A percentile compares a stretch with the other conserved stretches of the same genome.
These are phyloP conservation scores for Cephalotes varians DNA, from an alignment of 2,888 invertebrate genomes.

Conservation along the genomic window DNA sequence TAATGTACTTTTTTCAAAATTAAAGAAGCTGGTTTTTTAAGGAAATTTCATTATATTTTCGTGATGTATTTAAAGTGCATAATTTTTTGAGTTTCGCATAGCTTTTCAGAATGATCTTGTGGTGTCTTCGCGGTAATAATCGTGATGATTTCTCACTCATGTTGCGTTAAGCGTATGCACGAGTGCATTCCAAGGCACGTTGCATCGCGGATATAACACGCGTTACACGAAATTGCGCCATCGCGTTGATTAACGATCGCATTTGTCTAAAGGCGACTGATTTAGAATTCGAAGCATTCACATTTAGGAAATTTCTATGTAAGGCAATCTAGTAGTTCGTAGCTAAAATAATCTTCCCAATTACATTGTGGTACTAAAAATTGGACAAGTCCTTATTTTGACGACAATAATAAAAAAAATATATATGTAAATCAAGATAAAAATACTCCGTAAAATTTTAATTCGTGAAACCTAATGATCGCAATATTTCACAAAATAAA, in stretches of 20 bases:
- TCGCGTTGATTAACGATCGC: not conserved
- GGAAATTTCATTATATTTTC: not conserved
- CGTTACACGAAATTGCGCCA: slow-evolving; percentile 20
- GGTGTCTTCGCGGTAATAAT: not conserved
- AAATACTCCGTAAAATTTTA: not conserved
- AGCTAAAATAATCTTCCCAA: not conserved
- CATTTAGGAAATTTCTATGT: not conserved
- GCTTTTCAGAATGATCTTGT: not conserved
- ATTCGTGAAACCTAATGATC: not conserved
- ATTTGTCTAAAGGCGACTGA: not conserved
- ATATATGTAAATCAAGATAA: not conserved
- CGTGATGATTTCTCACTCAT: not conserved
- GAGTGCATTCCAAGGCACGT: not conserved
- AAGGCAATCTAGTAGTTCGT: not conserved
- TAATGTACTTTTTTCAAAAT: not conserved
- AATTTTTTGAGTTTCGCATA: not conserved
- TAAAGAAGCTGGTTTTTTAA: not conserved
- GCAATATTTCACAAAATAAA: not conserved
- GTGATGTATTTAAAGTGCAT: not conserved
- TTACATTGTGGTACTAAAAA: not conserved
- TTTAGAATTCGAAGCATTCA: not conserved
- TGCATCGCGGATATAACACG: not conserved
- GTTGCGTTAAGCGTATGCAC: not conserved
- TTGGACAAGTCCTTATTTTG: not conserved
- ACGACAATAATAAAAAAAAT: not conserved